These are phyloP conservation scores for Athene noctua DNA, from an alignment of 2,113 vertebrate genomes.

Conservation along the genomic window DNA sequence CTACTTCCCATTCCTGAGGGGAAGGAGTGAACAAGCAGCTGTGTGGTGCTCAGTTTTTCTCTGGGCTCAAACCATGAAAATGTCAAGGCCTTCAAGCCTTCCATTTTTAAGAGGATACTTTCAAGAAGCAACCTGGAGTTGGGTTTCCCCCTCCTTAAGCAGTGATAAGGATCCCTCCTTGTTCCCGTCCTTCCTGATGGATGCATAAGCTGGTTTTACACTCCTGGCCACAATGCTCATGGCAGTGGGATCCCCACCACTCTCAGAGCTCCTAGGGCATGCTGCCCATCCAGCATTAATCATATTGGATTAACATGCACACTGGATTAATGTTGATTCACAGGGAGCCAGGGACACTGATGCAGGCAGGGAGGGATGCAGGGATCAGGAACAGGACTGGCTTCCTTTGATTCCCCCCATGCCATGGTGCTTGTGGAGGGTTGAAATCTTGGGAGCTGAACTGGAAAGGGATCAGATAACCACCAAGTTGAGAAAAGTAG, in stretches of 20 bases:
- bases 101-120: neutral
- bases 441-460: neutral
- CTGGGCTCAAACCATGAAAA: neutral
- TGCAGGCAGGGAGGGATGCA: neutral
- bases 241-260: neutral
- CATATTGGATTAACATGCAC: too few species aligned
- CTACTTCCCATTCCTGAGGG: too few species aligned
- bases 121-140: neutral
- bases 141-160: neutral
- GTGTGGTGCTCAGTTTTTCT: too few species aligned
- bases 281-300: neutral
- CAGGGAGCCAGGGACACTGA: neutral
- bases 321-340: neutral
- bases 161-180: neutral
- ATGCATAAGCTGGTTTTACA: neutral
- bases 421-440: too few species aligned
- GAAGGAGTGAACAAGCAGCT: too few species aligned
- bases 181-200: neutral
- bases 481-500: neutral
- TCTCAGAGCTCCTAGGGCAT: neutral
- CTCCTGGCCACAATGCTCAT: neutral
- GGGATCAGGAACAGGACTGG: neutral
- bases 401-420: accelerated
- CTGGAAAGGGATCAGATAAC: neutral
- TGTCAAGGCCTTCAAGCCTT: neutral